These are phyloP conservation scores for Rhyzopertha dominica DNA, from an alignment of 1,140 invertebrate genomes.

Conservation along the genomic window DNA sequence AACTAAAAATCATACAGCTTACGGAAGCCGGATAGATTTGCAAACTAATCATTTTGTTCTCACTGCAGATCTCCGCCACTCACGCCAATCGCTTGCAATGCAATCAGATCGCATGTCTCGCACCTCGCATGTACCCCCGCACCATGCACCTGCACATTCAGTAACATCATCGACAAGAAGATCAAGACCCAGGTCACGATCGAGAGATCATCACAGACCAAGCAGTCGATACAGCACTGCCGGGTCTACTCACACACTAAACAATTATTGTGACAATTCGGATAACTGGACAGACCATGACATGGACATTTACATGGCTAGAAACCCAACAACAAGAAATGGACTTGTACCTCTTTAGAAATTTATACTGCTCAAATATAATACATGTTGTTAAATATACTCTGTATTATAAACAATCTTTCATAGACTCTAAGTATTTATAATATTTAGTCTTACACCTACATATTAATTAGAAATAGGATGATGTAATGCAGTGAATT, in stretches of 20 bases:
- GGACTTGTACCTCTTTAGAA: conserved; percentile 68
- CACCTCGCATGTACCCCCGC: conserved; percentile 55
- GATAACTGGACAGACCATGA: conserved; percentile 95
- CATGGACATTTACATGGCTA: conserved; percentile 91
- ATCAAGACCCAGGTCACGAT: conserved; percentile 59
- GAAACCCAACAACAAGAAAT: conserved; percentile 80
- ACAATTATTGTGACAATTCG: conserved; percentile 79
- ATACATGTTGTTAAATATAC: neutral
- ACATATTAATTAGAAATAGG: too few relatives aligned
- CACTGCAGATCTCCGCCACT: conserved; percentile 70
- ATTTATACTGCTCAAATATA: too few relatives aligned
- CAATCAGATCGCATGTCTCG: conserved; percentile 73
- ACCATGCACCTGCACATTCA: conserved; percentile 44
- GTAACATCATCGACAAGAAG: conserved; percentile 61
- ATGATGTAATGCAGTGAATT: too few relatives aligned
- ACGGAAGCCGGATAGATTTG: too few relatives aligned
- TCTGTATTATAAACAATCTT: conserved; percentile 4
- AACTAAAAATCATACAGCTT: too few relatives aligned
- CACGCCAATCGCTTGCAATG: conserved; percentile 72
- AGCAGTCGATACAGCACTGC: conserved; percentile 62
- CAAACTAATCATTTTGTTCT: too few relatives aligned
- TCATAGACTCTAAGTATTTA: conserved; percentile 2
- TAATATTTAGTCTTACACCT: too few relatives aligned
- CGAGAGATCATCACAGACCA: conserved; percentile 54
- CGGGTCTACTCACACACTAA: conserved; percentile 72